A percentile compares a stretch with the other conserved stretches of the same genome.
Conservation (phyloP, 2,888 invertebrate species). For the Heliconius hortense region DNA sequence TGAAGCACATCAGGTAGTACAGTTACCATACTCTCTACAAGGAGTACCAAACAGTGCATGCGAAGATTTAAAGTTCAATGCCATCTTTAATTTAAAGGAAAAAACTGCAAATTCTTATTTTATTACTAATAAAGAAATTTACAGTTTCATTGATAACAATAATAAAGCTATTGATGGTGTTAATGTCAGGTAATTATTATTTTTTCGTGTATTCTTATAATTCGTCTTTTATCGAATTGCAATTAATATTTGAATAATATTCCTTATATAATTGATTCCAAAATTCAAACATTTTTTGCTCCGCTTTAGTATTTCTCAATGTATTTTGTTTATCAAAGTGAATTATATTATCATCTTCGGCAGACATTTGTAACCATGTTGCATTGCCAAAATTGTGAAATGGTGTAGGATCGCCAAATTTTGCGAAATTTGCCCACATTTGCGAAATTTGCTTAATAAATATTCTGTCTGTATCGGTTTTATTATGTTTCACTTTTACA, state of each 20-base stretch:
- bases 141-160: slow-evolving; percentile 67
- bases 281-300: slow-evolving; percentile 61
- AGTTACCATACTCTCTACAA: slow-evolving; percentile 64
- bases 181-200: slow-evolving; percentile 58
- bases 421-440: slow-evolving; percentile 79
- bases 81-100: slow-evolving; percentile 57
- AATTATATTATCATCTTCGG: slow-evolving; percentile 54
- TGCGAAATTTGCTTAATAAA: slow-evolving; percentile 65
- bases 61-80: slow-evolving; percentile 50
- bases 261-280: slow-evolving; percentile 64
- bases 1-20: slow-evolving; percentile 47
- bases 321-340: slow-evolving; percentile 55
- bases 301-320: slow-evolving; percentile 51
- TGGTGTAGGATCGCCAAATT: slow-evolving; percentile 67
- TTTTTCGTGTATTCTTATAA: slow-evolving; percentile 48
- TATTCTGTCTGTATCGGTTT: slow-evolving; percentile 56
- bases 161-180: slow-evolving; percentile 72
- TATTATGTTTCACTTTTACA: slow-evolving; percentile 51
- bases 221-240: slow-evolving; percentile 58
- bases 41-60: slow-evolving; percentile 56
- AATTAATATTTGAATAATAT: slow-evolving; percentile 57
- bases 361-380: slow-evolving; percentile 62
- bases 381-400: slow-evolving; percentile 46
- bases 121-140: slow-evolving; percentile 55
- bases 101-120: slow-evolving; percentile 72